A percentile compares a stretch with the other conserved stretches of the same genome.
Evolutionary conservation across 1,140 invertebrate species (phyloP).

Genomic region (Saccostrea glomerata): DNA sequence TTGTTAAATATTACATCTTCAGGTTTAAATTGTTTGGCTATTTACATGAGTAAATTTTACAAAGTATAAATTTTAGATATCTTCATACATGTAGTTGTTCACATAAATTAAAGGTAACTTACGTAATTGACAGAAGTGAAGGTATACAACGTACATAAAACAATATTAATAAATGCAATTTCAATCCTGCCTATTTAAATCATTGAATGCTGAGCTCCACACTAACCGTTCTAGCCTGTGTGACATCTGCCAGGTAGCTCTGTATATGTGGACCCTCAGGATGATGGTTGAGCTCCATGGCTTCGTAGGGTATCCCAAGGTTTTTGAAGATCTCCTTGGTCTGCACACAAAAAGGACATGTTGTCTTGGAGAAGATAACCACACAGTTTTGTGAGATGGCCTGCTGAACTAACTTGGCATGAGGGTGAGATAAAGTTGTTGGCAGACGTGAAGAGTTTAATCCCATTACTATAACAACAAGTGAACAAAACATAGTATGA

Average conservation of each 20-base stretch:
- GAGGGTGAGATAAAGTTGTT: slow-evolving; percentile 4
- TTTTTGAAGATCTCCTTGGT: slow-evolving; percentile 48
- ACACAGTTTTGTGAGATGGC: slow-evolving; percentile 54
- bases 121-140: not conserved
- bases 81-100: too few species aligned
- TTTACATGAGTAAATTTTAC: not conserved
- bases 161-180: not conserved
- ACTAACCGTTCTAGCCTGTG: slow-evolving; percentile 53
- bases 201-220: too few species aligned
- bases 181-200: not conserved
- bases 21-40: not conserved
- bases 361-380: slow-evolving; percentile 52
- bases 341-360: slow-evolving; percentile 48
- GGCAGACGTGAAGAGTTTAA: slow-evolving; percentile 12
- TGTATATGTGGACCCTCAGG: slow-evolving; percentile 44
- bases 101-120: not conserved
- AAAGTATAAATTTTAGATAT: too few species aligned
- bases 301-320: slow-evolving; percentile 39
- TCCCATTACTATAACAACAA: not conserved
- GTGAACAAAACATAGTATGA: not conserved
- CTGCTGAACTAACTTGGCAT: slow-evolving; percentile 48
- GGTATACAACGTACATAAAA: not conserved
- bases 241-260: slow-evolving; percentile 42
- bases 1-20: too few species aligned
- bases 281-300: slow-evolving; percentile 50